Base-by-base conservation (phyloP, 2,888 invertebrate species). In the Argyresthia albistria region DNA sequence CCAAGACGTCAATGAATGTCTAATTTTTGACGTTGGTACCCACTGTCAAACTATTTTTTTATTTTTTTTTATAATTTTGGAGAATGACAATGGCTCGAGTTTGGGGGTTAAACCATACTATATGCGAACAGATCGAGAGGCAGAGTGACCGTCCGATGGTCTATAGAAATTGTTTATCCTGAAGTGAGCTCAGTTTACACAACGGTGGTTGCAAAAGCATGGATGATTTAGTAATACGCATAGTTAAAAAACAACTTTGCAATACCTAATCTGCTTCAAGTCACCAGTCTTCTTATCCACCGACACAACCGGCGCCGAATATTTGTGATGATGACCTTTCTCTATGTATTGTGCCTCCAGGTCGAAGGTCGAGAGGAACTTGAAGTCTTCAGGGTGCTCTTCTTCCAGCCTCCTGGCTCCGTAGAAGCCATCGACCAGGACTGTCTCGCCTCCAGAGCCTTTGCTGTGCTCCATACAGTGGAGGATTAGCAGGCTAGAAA, bases 361-460 rank as follows among this genome's bases (percentile, higher is more conserved):
- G 8, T 88, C 74, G 12, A 88, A 88, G 12, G 70, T 81, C 0
- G 88, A 80, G 4, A 95, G 82, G 51, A 90, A 77, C 8, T 91
- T 72, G 64, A 89, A 94, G 50, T 89, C 88, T 14, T 88, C 78
- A 0, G 90, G 90, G 64, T 87, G 70, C 0, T 87, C 75, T 1
- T 76, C 66, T 52, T 81, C 84, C 15, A 94, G 70, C 51, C 88
- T 76, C 8, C 81, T 68, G 0, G 93, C 93, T 6, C 91, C 91
- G 53, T 90, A 83, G 65, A 93, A 92, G 0, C 95, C 95, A 65
- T 95, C 95, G 0, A 92, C 91, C 2, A 95, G 80, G 46, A 93
- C 77, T 0, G 91, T 94, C 58, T 93, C 91, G 0, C 95, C 95
- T 0, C 95, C 95, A 0, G 68, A 73, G 0, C 91, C 91, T 9